These are phyloP conservation scores for Brachionus paranguensis DNA, from an alignment of 1,140 invertebrate genomes.

Conservation along the genomic window DNA sequence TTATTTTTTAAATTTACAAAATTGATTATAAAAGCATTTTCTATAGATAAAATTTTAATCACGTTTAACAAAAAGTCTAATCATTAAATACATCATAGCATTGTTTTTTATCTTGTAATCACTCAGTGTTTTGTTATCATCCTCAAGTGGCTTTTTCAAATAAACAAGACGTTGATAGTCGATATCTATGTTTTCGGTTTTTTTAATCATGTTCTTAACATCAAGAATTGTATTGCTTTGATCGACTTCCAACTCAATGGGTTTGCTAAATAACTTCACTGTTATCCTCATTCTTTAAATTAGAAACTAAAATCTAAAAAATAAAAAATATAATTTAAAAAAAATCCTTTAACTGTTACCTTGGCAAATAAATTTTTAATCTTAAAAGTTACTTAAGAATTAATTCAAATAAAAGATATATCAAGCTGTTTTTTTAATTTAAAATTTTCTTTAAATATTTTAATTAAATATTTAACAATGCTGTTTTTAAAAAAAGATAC, in stretches of 20 bases:
- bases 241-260: not conserved
- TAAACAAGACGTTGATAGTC: conserved; percentile 26
- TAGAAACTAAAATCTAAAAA: not conserved
- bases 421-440: not conserved
- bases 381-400: not conserved
- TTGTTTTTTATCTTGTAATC: conserved; percentile 24
- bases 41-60: not conserved
- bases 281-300: conserved; percentile 31
- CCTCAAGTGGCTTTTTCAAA: conserved; percentile 23
- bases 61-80: conserved; percentile 21
- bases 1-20: not conserved
- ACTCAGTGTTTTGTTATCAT: not conserved
- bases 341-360: not conserved
- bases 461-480: not conserved
- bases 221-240: conserved; percentile 1
- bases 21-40: not conserved
- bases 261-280: conserved; percentile 14
- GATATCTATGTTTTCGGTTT: not conserved
- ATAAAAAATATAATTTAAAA: not conserved
- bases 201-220: conserved; percentile 11
- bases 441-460: not conserved
- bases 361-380: not conserved
- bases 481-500: not conserved
- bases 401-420: not conserved
- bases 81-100: conserved; percentile 17